Conservation (phyloP, 2,888 invertebrate species). For the Stenolophus ochropezus region DNA sequence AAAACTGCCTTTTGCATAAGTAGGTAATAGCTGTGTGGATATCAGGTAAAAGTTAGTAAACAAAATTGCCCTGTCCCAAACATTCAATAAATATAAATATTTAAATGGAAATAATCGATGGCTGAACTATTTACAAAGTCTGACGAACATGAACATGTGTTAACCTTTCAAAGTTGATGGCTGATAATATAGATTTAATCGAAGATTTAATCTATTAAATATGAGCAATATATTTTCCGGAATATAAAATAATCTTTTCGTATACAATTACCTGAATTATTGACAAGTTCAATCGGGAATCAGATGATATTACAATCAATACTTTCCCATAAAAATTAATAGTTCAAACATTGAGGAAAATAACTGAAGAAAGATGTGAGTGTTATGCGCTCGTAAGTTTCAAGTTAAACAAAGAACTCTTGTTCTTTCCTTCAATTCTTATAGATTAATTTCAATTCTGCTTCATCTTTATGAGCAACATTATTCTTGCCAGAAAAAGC, state of each 20-base stretch:
- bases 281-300: background rate
- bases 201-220: background rate
- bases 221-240: background rate
- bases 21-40: no score
- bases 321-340: background rate
- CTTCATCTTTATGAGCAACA: background rate
- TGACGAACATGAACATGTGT: no score
- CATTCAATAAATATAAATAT: no score
- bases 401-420: background rate
- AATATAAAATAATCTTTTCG: background rate
- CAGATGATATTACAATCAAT: background rate
- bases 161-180: no score
- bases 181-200: background rate
- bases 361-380: background rate
- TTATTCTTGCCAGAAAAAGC: constrained; percentile 7
- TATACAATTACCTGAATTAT: background rate
- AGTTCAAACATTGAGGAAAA: background rate
- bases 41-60: no score
- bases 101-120: no score
- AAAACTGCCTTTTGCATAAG: no score
- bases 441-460: constrained; percentile 7
- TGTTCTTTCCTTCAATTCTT: constrained; percentile 15
- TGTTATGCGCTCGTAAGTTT: background rate
- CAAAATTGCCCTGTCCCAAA: no score
- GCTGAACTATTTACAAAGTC: no score